Base-by-base conservation (phyloP, 2,113 vertebrate species). In the Sinocyclocheilus rhinocerous region DNA sequence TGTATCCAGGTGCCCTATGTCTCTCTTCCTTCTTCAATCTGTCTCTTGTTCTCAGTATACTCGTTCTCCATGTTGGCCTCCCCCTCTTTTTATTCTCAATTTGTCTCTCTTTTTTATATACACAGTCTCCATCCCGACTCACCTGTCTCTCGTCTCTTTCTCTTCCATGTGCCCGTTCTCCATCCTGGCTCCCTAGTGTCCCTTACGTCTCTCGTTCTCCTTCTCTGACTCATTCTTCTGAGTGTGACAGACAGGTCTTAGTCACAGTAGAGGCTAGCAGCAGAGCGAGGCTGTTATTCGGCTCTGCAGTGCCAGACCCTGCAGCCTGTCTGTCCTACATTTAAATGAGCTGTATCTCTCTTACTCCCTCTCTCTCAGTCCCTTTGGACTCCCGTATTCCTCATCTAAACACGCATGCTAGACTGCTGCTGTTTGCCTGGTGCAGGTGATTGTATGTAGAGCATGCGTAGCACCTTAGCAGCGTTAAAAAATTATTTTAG, bases 321-420 rank as follows among this genome's bases (percentile, higher is more conserved):
- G 63, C 65, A 75, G 77, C 29, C 76, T 86, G 90, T 90, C 88
- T 89, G 88, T 90, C 91, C 91, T 83, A 90, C 89, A 90, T 81
- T 76, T 86, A 75, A 81, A 86, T 73, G 50, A 83, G 65, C 73
- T 36, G 8, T 12, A 18, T 85, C 52, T 77, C 42, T 48, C 59
- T 2, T 12, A 12, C 76, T 36, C 48, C 39, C 33, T 63, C 78
- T 24, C 57, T 48, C 63, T 50, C 42, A 45, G 20, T 82, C 80
- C n/a, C 80, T 69, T 26, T 82, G 18, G 24, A 50, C 36, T 39
- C 24, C 50, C 1, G 3, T 73, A 39, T 83, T 59, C 7, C 81
- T 72, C 67, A 24, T 16, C 18, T 18, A 69, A 82, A 70, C 80
- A 33, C 12, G 16, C 55, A 80, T 16, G 57, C 55, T 79, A 36